Conservation (phyloP, 2,113 vertebrate genomes). For the Perccottus glenii region DNA sequence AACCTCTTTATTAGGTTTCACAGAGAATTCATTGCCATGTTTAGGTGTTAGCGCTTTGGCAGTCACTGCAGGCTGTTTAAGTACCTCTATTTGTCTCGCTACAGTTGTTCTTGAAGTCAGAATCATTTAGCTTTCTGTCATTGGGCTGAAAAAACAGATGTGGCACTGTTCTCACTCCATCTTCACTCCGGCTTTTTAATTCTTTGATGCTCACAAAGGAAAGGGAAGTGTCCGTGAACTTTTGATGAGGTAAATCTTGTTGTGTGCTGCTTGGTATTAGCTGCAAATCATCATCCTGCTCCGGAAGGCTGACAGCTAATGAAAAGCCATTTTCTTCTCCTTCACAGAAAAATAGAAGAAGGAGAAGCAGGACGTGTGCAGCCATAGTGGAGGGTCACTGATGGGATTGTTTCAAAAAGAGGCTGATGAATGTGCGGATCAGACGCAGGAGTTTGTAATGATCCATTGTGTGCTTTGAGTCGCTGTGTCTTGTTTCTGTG, state of each 20-base stretch:
- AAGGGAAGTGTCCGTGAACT: conserved; percentile 3
- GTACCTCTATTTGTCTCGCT: background rate
- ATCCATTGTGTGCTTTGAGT: conserved; percentile 18
- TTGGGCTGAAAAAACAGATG: conserved; percentile 19
- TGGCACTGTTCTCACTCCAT: conserved; percentile 7
- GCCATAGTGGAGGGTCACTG: conserved; percentile 40
- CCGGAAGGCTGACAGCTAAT: conserved; percentile 17
- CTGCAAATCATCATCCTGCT: conserved; percentile 26
- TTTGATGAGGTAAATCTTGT: conserved; percentile 29
- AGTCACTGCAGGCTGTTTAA: conserved; percentile 7
- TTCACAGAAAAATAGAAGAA: conserved; percentile 48
- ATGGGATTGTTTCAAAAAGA: conserved; percentile 24
- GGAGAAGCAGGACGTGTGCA: conserved; percentile 42
- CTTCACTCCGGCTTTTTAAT: background rate
- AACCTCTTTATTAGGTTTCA: conserved; percentile 35
- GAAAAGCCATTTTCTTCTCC: conserved; percentile 32
- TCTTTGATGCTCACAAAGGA: conserved; percentile 18
- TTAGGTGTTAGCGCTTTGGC: conserved; percentile 21
- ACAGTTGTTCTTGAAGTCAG: conserved; percentile 21
- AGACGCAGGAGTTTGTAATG: conserved; percentile 7
- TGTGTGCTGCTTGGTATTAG: conserved; percentile 19
- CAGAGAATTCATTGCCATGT: conserved; percentile 31
- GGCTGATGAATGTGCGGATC: conserved; percentile 2
- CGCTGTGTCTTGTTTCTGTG: conserved; percentile 12
- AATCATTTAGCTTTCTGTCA: conserved; percentile 15